These are phyloP conservation scores for Chloropsis hardwickii DNA, from an alignment of 2,113 vertebrate genomes.

Conservation along the genomic window DNA sequence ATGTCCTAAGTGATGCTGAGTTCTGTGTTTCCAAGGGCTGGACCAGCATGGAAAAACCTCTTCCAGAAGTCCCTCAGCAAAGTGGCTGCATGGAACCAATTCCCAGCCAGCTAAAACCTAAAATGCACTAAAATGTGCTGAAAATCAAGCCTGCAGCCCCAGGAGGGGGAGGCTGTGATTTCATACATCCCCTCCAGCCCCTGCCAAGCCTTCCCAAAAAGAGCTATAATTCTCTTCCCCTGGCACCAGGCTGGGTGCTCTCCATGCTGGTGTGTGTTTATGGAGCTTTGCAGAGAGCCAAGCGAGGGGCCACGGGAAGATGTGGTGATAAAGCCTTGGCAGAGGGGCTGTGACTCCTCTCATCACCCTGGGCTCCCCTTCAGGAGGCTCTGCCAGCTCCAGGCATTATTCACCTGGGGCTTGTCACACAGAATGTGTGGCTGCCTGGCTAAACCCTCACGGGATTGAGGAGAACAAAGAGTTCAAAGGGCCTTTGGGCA, in stretches of 20 bases:
- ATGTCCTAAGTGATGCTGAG: not conserved
- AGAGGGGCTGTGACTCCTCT: not conserved
- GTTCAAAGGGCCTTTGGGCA: constrained; percentile 22
- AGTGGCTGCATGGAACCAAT: not conserved
- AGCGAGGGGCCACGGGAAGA: not conserved
- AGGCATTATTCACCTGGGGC: constrained; percentile 11
- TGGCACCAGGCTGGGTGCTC: not conserved
- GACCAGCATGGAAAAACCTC: not conserved
- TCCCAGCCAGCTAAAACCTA: not conserved
- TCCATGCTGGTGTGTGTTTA: not conserved
- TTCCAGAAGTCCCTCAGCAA: not conserved
- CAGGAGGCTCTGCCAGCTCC: not conserved
- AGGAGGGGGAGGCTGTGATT: not conserved
- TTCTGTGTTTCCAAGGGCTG: not conserved
- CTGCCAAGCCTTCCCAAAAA: not conserved
- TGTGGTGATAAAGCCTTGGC: not conserved
- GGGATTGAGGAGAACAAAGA: not conserved
- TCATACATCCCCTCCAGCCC: not conserved
- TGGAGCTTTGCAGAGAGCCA: not conserved
- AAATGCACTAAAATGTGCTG: not conserved
- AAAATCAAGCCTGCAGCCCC: not conserved
- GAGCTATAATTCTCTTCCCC: not conserved
- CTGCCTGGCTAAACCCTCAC: not conserved
- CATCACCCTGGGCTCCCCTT: not conserved
- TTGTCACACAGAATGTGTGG: constrained; percentile 1